These are phyloP conservation scores for Drosophila eugracilis DNA, from an alignment of 1,140 invertebrate species.

Conservation along the genomic window DNA sequence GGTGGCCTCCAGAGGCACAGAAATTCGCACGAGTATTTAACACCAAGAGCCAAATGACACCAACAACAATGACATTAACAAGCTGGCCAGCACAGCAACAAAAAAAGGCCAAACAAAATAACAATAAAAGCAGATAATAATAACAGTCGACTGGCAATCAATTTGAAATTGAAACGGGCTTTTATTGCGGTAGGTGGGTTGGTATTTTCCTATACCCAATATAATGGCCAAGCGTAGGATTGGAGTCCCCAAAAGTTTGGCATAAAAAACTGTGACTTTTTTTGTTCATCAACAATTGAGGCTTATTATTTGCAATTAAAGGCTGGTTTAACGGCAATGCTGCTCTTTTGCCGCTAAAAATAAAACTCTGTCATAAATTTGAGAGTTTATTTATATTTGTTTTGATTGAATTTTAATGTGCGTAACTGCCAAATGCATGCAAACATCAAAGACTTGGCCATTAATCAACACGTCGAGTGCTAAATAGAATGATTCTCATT, in stretches of 20 bases:
- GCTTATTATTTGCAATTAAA: slow-evolving; percentile 76
- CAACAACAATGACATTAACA: slow-evolving; percentile 41
- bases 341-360: slow-evolving; percentile 45
- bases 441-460: slow-evolving; percentile 32
- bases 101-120: slow-evolving; percentile 45
- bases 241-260: slow-evolving; percentile 15
- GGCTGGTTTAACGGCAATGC: slow-evolving; percentile 51
- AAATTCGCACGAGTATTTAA: slow-evolving; percentile 81
- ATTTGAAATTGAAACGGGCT: slow-evolving; percentile 81
- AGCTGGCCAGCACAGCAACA: too few relatives aligned
- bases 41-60: slow-evolving; percentile 56
- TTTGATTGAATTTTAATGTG: slow-evolving; percentile 75
- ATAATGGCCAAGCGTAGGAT: slow-evolving; percentile 62
- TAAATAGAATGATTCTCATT: slow-evolving; percentile 13
- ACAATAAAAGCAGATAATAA: slow-evolving; percentile 67
- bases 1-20: slow-evolving; percentile 70
- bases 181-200: slow-evolving; percentile 60
- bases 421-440: slow-evolving; percentile 45
- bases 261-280: slow-evolving; percentile 14
- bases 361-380: slow-evolving; percentile 60
- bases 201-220: slow-evolving; percentile 48
- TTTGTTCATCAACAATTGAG: slow-evolving; percentile 68
- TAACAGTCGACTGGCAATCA: slow-evolving; percentile 76
- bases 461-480: slow-evolving; percentile 30
- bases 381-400: slow-evolving; percentile 29